Base-by-base conservation (phyloP, 1,140 invertebrate species). In the Drosophila seguyi region DNA sequence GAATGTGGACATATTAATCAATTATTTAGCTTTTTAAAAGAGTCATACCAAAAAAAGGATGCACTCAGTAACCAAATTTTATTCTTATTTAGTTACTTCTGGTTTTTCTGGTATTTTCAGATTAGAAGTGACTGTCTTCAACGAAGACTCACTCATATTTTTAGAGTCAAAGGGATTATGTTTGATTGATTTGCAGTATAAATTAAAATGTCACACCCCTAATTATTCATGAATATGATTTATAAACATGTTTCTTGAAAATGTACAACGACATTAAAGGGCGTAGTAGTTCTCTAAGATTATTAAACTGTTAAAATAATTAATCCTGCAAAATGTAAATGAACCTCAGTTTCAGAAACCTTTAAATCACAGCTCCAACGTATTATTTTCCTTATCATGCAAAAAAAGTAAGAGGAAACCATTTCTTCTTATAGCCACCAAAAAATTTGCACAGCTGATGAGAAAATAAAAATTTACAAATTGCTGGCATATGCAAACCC, bases 401-500 rank as follows among this genome's bases (percentile, higher is more conserved):
- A 48, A 58, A 42, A 52, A 71, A 72, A 71, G 68, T 16, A 25
- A 14, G 18, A 38, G 36, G 25, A 45, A 56, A 16, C n/a, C 6
- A 16, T 10, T 38, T 44, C 53, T 66, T 31, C 50, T 36, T 6
- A 16, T 4, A 53, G 13, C 11, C 16, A 0, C 27, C 11, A 13
- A 31, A 71, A 57, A 57, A 36, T 56, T 41, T 38, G 36, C 52
- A 0, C 42, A 72, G 68, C 44, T 72, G 53, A 71, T 72, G 68
- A 48, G 52, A 71, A 72, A 71, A 34, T 39, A 41, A 38, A 48
- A 72, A 58, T 29, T 29, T 20, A 72, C 66, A 71, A 71, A 58
- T 72, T 41, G 45, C 67, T 52, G 53, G 34, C 69, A 73, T 74
- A 61, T 74, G 68, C 56, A 74, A 48, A 73, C 56, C 34, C 68